Conservation (phyloP, 2,888 invertebrate genomes). For the Auanema freiburgensis region DNA sequence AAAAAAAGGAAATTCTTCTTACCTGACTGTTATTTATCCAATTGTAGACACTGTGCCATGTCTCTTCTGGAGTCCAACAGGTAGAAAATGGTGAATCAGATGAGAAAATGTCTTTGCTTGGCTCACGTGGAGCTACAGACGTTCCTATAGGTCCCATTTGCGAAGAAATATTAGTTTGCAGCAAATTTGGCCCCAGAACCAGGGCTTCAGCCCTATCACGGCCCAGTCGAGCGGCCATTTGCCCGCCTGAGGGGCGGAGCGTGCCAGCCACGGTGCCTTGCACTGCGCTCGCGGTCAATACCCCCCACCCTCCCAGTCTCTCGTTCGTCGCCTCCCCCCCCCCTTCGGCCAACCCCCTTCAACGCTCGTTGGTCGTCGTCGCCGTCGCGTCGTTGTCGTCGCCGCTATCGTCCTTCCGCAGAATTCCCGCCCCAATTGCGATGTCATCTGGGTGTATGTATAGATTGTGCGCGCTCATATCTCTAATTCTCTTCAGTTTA, state of each 20-base stretch:
- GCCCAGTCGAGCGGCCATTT: conserved; percentile 23
- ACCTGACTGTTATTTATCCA: conserved; percentile 14
- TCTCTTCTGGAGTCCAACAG: conserved; percentile 23
- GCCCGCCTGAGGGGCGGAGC: conserved; percentile 15
- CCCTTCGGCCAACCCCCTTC: too few relatives aligned
- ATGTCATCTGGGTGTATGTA: too few relatives aligned
- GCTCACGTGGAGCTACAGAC: neutral
- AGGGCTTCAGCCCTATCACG: conserved; percentile 22
- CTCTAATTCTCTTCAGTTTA: too few relatives aligned
- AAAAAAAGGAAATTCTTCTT: neutral
- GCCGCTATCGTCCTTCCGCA: too few relatives aligned
- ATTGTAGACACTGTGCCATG: conserved; percentile 20
- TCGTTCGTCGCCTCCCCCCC: too few relatives aligned
- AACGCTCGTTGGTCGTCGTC: too few relatives aligned
- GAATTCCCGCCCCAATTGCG: too few relatives aligned
- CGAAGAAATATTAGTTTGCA: conserved; percentile 2
- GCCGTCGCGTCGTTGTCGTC: too few relatives aligned
- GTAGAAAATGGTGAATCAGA: conserved; percentile 14
- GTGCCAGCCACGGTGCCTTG: conserved; percentile 20
- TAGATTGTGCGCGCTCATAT: too few relatives aligned
- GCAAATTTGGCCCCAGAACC: conserved; percentile 14
- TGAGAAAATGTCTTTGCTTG: neutral
- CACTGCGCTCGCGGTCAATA: conserved; percentile 23
- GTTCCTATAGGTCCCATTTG: conserved; percentile 1
- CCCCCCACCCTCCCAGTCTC: neutral